Conservation (phyloP, 2,113 vertebrate species). For the Strix aluco region DNA sequence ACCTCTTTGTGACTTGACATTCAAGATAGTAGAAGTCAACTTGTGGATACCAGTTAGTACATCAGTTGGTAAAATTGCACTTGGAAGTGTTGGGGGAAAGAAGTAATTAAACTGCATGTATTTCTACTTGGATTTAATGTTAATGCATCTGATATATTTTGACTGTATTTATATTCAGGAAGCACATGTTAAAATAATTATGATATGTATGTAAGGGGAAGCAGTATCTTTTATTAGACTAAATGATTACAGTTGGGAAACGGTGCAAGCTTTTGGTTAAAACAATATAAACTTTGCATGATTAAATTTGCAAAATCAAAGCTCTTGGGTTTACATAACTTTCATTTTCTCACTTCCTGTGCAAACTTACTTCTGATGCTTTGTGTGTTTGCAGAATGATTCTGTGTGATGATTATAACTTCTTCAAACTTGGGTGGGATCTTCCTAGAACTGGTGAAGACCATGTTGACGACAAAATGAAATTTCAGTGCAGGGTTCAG, state of each 20-base stretch:
- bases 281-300: not conserved
- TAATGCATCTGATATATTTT: not conserved
- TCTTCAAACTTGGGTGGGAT: not conserved
- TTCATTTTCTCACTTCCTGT: not conserved
- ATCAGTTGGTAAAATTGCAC: not conserved
- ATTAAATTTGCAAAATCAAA: not conserved
- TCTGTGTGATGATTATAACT: not conserved
- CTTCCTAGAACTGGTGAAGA: not conserved
- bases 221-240: slow-evolving; percentile 14
- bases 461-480: not conserved
- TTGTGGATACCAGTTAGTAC: not conserved
- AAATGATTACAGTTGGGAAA: not conserved
- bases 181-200: not conserved
- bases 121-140: slow-evolving; percentile 1
- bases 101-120: not conserved
- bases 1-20: not conserved
- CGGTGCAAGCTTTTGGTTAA: not conserved
- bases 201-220: not conserved
- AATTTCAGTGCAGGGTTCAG: not conserved
- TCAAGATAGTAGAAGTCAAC: not conserved
- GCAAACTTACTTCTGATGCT: not conserved
- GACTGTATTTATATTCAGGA: slow-evolving; percentile 6
- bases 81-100: not conserved
- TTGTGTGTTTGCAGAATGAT: not conserved
- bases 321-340: not conserved